These are phyloP conservation scores for Psix sp. DNA, from an alignment of 1,140 invertebrate species.

Conservation along the genomic window DNA sequence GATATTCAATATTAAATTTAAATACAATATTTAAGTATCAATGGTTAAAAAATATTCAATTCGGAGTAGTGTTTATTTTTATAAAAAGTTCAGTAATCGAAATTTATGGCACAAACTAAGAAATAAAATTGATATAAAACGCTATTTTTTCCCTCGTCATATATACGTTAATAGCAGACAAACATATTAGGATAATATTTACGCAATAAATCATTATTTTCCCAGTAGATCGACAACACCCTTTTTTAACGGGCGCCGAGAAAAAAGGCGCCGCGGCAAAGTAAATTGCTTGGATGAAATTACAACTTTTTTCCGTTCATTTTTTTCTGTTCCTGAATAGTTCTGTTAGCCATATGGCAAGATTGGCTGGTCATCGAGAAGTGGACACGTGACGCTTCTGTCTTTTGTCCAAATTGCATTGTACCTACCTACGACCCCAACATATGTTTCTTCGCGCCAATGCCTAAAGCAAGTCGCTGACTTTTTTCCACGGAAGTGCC, in stretches of 20 bases:
- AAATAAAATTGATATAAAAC: conserved; percentile 2
- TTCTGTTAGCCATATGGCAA: conserved; percentile 67
- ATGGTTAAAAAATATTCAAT: too few relatives aligned
- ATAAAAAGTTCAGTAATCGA: too few relatives aligned
- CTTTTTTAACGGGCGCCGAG: conserved; percentile 1
- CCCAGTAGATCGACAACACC: neutral
- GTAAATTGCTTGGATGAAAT: conserved; percentile 41
- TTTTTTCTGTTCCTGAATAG: conserved; percentile 28
- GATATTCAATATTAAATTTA: too few relatives aligned
- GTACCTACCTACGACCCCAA: conserved; percentile 45
- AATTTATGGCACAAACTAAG: too few relatives aligned
- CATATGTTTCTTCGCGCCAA: conserved; percentile 60
- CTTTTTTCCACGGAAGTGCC: conserved; percentile 21
- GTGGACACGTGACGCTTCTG: conserved; percentile 56
- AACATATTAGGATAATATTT: too few relatives aligned
- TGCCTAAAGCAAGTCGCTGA: conserved; percentile 18
- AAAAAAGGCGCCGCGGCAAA: conserved; percentile 16
- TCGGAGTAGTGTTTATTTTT: too few relatives aligned
- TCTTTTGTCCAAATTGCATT: conserved; percentile 66
- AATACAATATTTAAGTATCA: too few relatives aligned
- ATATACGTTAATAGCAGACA: too few relatives aligned
- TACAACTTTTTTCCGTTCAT: conserved; percentile 27
- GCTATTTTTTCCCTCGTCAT: too few relatives aligned
- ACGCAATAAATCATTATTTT: too few relatives aligned
- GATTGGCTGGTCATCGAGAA: conserved; percentile 53